Base-by-base conservation (phyloP, 2,113 vertebrate species). In the Brachirus orientalis region DNA sequence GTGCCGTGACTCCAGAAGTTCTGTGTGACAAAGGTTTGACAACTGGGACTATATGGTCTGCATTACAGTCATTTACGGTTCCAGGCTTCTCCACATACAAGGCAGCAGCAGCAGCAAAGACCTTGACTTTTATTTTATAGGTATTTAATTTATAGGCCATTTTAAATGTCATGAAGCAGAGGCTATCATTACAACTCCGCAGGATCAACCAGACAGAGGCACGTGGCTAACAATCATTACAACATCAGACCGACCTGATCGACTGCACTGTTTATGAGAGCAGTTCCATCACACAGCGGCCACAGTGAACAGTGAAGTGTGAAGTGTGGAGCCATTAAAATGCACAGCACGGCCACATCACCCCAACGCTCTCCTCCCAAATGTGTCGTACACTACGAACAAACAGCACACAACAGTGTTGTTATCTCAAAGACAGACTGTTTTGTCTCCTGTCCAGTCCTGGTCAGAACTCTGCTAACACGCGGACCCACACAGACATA, bases 81-180 rank as follows among this genome's bases (percentile, higher is more conserved):
- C 10, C 50, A 9, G 60, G 65, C 55, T 69, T n/a, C 56, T 54
- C 35, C 47, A 54, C 51, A 56, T 50, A 36, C 12, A 51, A 72
- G 63, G 53, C 58, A 3, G 67, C 14, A 7, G 53, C 56, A 56
- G 62, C n/a, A n/a, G n/a, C 44, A 61, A 57, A 46, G 78, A 73
- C 85, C 75, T 80, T 73, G 77, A 73, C 84, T 80, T 75, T 56
- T 75, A 75, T 66, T 77, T 79, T 76, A 82, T 58, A 17, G 85
- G 19, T 55, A 1, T 65, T 80, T 83, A 78, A 79, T 79, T 88
- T 85, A 87, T 84, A 63, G 80, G 63, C 63, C 67, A 51, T 72
- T 84, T 70, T 18, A 67, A 73, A 79, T 61, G 72, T 60, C 40
- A 10, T 52, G 72, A 70, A 41, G 59, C 62, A 52, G 43, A 65